phyloP scores from a whole-genome alignment of 2,888 invertebrate species.

The Amphipyra berbera region DNA sequence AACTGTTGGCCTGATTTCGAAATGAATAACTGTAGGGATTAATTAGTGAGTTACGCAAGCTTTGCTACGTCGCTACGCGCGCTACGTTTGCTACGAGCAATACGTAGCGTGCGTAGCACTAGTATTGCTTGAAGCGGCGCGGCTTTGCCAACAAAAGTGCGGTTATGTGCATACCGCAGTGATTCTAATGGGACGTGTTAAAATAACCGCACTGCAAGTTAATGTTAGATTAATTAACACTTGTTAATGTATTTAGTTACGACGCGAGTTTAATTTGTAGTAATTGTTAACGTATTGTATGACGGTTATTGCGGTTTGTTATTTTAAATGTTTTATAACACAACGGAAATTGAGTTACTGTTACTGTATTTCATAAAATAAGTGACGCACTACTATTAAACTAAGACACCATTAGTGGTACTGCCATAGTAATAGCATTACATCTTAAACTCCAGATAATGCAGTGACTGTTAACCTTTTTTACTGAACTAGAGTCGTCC shows the following conservation, averaged over 20 bases:
- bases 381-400: neutral
- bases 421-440: neutral
- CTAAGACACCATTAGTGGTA: neutral
- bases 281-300: slow-evolving; percentile 10
- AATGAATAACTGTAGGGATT: slow-evolving; percentile 46
- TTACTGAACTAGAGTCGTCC: slow-evolving; percentile 29
- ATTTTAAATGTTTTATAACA: slow-evolving; percentile 12
- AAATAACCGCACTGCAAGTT: slow-evolving; percentile 18
- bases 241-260: slow-evolving; percentile 27
- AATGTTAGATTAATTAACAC: slow-evolving; percentile 27
- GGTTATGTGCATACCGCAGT: slow-evolving; percentile 14
- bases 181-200: slow-evolving; percentile 9
- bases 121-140: slow-evolving; percentile 20
- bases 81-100: slow-evolving; percentile 40
- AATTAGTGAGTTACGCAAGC: slow-evolving; percentile 45
- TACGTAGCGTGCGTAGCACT: slow-evolving; percentile 41
- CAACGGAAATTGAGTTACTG: neutral
- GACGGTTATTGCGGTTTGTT: neutral
- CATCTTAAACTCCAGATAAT: slow-evolving; percentile 9
- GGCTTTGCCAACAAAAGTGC: slow-evolving; percentile 8
- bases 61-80: slow-evolving; percentile 29
- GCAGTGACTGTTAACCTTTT: slow-evolving; percentile 40
- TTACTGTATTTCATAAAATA: neutral
- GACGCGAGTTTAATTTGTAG: slow-evolving; percentile 14
- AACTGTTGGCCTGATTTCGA: slow-evolving; percentile 34